phyloP scores from a whole-genome alignment of 2,797 vertebrate species.

The Monodelphis domestica region DNA sequence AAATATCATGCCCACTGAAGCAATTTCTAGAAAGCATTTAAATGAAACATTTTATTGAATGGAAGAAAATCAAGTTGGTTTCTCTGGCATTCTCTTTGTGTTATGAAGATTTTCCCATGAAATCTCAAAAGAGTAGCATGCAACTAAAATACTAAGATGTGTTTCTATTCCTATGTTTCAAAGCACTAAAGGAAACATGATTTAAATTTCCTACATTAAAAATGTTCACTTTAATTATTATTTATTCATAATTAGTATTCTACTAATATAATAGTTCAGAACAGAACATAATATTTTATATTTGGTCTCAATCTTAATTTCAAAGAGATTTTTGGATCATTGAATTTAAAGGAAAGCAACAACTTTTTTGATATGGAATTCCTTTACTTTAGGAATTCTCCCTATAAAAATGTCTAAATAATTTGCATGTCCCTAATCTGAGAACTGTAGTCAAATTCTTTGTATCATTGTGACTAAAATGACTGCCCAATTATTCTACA shows the following conservation, averaged over 20 bases:
- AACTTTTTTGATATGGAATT: neutral
- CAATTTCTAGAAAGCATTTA: constrained; percentile 56
- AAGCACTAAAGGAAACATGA: neutral
- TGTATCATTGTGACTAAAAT: neutral
- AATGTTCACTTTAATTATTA: no score
- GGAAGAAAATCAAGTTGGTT: constrained; percentile 58
- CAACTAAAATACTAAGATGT: constrained; percentile 15
- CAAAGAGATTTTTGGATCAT: constrained; percentile 7
- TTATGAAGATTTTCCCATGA: constrained; percentile 51
- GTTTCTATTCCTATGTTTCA: constrained; percentile 34
- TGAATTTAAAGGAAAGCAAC: constrained; percentile 18
- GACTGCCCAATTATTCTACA: neutral
- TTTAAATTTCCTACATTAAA: constrained; percentile 28
- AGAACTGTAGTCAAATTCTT: neutral
- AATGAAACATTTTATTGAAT: constrained; percentile 32
- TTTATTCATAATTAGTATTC: no score
- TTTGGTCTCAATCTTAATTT: neutral
- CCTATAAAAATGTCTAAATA: constrained; percentile 9
- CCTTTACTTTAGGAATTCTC: neutral
- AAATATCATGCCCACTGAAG: constrained; percentile 50
- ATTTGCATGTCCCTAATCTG: neutral
- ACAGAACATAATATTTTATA: constrained; percentile 5
- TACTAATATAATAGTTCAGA: no score
- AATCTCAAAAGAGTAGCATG: constrained; percentile 64
- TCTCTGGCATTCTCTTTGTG: constrained; percentile 51